Percentiles rank a stretch among this genome's conserved stretches.
These are phyloP conservation scores for Diceros bicornis DNA, from an alignment of 2,797 vertebrate genomes.

Conservation along the genomic window DNA sequence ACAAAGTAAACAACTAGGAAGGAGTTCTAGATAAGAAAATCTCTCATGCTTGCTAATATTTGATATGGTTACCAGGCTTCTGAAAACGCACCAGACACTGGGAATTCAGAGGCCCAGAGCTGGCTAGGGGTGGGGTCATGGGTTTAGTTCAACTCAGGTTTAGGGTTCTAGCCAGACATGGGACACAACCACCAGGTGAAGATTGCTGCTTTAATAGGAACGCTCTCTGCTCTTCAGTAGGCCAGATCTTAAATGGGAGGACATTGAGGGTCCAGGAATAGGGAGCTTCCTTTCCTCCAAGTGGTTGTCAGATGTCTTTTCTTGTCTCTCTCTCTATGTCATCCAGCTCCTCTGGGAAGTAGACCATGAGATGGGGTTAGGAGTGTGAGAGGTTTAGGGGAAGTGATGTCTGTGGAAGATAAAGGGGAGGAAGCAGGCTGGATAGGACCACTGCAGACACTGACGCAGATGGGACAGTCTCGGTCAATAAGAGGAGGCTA, in stretches of 20 bases:
- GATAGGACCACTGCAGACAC: not conserved
- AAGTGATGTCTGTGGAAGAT: not conserved
- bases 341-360: not conserved
- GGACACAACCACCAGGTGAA: not conserved
- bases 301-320: rapidly evolving
- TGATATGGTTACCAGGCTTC: not conserved
- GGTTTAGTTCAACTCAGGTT: not conserved
- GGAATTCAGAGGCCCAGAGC: not conserved
- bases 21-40: not conserved
- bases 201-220: not conserved
- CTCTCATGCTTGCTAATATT: not conserved
- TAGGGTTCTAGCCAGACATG: not conserved
- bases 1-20: not conserved
- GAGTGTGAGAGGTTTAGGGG: not conserved
- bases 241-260: rapidly evolving
- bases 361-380: not conserved
- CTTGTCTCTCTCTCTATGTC: not conserved
- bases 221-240: not conserved
- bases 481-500: not conserved
- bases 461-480: not conserved
- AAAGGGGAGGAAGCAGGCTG: not conserved
- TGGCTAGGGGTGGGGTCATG: rapidly evolving
- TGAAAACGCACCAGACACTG: not conserved
- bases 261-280: too few relatives aligned
- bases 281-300: not conserved